Base-by-base conservation (phyloP, 2,888 invertebrate species). In the Nemotelus nigrinus region DNA sequence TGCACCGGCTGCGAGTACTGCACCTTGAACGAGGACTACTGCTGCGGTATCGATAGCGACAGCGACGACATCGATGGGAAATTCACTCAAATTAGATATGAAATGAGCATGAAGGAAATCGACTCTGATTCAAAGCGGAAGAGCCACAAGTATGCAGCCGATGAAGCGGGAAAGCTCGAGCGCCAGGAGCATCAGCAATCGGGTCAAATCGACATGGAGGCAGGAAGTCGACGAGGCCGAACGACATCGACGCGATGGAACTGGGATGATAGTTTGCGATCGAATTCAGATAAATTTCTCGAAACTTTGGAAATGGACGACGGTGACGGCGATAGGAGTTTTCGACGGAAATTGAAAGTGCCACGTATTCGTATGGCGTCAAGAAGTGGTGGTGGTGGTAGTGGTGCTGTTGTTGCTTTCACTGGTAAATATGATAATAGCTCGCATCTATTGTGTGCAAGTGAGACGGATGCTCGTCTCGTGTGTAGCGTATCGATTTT, bases 231-330 rank as follows among this genome's bases (percentile, higher is more conserved):
- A 48, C 60, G 47, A 63, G 63, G 74, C 50, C 25, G 41, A 48
- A 39, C 48, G 7, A 60, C 39, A 41, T 39, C 50, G 39, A 70
- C 45, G 41, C 45, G 53, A 67, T 87, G 87, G 87, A 85, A 85
- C 76, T 87, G 87, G 87, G 86, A 87, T 76, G 87, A 86, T 67
- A 86, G 86, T 81, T 78, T 87, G 76, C 83, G 85, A 74, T 87
- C 87, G 10, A 87, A 87, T 81, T 86, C 86, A 4, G 87, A 87
- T 82, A 83, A 85, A 77, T 87, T 86, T 79, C 82, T 87, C 25
- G 86, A 86, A 80, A 86, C 87, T 44, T 83, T 87, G 50, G 87
- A 87, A 78, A 84, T 86, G 78, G 86, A 86, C 76, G 77, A 64
- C 71, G 47, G 25, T 67, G 78, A 78, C 60, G 79, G 76, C 47